Evolutionary conservation across 2,888 invertebrate species (phyloP).

Genomic region (Phortica magna): DNA sequence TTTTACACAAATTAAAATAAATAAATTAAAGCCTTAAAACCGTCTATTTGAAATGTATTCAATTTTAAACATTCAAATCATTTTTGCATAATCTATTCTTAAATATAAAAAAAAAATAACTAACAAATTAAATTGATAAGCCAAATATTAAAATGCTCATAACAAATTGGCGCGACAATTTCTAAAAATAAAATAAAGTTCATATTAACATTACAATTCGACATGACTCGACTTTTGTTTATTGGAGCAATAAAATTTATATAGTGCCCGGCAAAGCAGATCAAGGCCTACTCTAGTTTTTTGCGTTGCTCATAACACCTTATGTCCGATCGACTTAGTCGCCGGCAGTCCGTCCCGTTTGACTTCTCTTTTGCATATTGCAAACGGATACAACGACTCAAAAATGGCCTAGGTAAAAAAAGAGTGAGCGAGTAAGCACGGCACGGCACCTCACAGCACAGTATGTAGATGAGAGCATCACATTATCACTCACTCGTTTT

Average conservation of each 20-base stretch:
- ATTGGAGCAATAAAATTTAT: not conserved
- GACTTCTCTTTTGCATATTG: slow-evolving; percentile 20
- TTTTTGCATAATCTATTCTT: not conserved
- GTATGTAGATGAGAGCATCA: not conserved
- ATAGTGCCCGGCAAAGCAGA: not conserved
- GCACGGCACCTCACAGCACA: not conserved
- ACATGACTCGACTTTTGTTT: not conserved
- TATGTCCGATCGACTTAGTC: not conserved
- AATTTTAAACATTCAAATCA: not conserved
- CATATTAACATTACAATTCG: too few species aligned
- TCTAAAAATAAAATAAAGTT: too few species aligned
- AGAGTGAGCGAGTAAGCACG: slow-evolving; percentile 47
- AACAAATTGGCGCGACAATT: too few species aligned
- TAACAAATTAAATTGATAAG: too few species aligned
- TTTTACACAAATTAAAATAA: too few species aligned
- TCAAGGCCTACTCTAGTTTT: slow-evolving; percentile 21
- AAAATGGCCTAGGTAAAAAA: slow-evolving; percentile 55
- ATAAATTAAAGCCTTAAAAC: slow-evolving; percentile 19
- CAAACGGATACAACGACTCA: slow-evolving; percentile 22
- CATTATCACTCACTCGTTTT: not conserved
- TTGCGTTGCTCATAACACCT: not conserved
- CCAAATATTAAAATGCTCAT: too few species aligned
- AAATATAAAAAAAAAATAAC: too few species aligned
- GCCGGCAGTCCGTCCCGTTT: not conserved
- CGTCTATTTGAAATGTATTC: slow-evolving; percentile 6